Base-by-base conservation (phyloP, 2,797 vertebrate species). In the Calcarius lapponicus region DNA sequence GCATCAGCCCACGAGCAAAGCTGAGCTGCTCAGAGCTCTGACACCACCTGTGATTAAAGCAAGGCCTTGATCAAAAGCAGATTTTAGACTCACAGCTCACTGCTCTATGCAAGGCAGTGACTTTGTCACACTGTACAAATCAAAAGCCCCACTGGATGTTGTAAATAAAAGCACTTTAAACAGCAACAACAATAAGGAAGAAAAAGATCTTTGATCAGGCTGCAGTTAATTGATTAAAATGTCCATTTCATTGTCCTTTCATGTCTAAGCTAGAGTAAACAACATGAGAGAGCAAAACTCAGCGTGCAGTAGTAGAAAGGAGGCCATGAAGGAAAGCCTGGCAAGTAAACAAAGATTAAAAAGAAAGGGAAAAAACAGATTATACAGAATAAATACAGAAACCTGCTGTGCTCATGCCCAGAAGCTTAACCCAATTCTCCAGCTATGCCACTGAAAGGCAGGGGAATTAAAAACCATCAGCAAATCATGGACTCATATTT, bases 221-320 rank as follows among this genome's bases (percentile, higher is more conserved):
- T 84, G 75, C 82, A 95, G 65, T 92, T 96, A 96, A 96, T 97
- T 96, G 93, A 96, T 95, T 96, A 92, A 94, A 91, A 92, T 40
- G 47, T 90, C 91, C 88, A 84, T 96, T 95, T 94, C 29, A 6
- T 93, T 91, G 56, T 95, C 64, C 92, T 81, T 95, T 95, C 86
- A 94, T 92, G 82, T 96, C n/a, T 93, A 42, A 94, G 67, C 80
- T 82, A 74, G 85, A 92, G 74, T 75, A 90, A 92, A 80, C 62
- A 93, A 81, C 74, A 45, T n/a, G 21, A 95, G 84, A 93, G 54
- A 78, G 42, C 50, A 92, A 88, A 94, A 67, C 51, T 38, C 92
- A 79, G 85, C 15, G 6, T n/a, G 53, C 36, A 78, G 20, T 4
- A 67, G 47, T 17, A 80, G 65, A 84, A 96, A 95, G 80, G 32